Evolutionary conservation across 2,888 invertebrate genomes (phyloP).

Genomic region (Thyatira batis): DNA sequence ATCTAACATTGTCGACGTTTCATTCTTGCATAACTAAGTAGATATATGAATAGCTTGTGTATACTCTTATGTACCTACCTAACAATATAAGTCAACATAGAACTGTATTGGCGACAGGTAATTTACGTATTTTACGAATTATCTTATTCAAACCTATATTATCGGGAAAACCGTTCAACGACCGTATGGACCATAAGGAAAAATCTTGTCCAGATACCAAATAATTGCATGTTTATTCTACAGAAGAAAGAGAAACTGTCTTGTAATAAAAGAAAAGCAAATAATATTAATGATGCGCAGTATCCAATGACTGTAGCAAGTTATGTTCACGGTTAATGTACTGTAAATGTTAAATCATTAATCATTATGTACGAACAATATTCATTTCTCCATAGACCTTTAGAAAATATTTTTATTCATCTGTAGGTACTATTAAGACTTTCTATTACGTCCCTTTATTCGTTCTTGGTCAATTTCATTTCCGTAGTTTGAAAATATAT

Average conservation of each 20-base stretch:
- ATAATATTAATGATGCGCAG: conserved; percentile 17
- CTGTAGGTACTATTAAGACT: conserved; percentile 2
- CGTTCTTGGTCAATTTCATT: background rate
- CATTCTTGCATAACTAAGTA: no score
- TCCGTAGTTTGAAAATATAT: no score
- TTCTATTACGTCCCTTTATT: background rate
- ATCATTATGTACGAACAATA: conserved; percentile 4
- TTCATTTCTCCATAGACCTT: background rate
- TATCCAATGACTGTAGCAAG: conserved; percentile 11
- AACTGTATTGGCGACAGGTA: no score
- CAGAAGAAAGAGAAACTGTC: background rate
- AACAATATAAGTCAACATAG: no score
- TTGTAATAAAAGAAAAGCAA: conserved; percentile 11
- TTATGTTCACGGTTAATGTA: conserved; percentile 20
- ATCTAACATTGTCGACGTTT: no score
- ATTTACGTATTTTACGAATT: background rate
- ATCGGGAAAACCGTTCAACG: no score
- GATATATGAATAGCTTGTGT: no score
- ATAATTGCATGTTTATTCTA: background rate
- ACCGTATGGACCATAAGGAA: background rate
- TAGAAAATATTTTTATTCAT: background rate
- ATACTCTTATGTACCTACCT: no score
- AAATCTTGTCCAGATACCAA: background rate
- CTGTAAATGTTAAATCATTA: conserved; percentile 19
- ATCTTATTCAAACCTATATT: no score